Base-by-base conservation (phyloP, 2,888 invertebrate genomes). In the Lottia gigantea region DNA sequence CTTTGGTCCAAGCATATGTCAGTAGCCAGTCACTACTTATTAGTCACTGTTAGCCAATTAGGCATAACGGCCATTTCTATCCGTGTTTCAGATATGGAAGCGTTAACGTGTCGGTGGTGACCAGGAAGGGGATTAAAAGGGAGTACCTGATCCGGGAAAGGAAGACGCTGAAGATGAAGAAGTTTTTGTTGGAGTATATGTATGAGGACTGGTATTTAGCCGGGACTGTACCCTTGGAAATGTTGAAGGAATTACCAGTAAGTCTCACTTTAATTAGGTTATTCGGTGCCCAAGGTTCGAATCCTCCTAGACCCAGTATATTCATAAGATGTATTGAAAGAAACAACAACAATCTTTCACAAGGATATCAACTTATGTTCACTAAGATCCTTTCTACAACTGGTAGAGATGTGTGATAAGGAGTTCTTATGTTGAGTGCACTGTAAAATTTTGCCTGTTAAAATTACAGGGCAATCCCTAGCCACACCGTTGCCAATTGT, bases 201-300 rank as follows among this genome's bases (percentile, higher is more conserved):
- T 86, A 85, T 67, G 88, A 87, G 26, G 85, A 87, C 66, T 85
- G 85, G 85, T 88, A 88, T 76, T 76, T 88, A 70, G 76, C 86
- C 8, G 83, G 78, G 26, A 85, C 80, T 14, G 76, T 88, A 6
- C 88, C 88, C 7, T 69, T 75, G 11, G 80, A 83, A 64, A 86
- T 88, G 84, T 81, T 83, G 77, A 31, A 71, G 0, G 87, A 88
- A 75, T 76, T 88, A 26, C 82, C 85, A 71, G 86, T 88, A 74
- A 68, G 79, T 72, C 31, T 16, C 45, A 66, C 3, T n/a, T 14
- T 69, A 8, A 25, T 68, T 46, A 67, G 40, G 26, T n/a, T 72
- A 64, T 62, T 62, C 73, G 15, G 66, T 65, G n/a, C 46, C 46
- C 55, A 7, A 23, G 66, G 19, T n/a, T 45, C n/a, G n/a, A 19